A percentile compares a stretch with the other conserved stretches of the same genome.
Conservation (phyloP, 2,113 vertebrate genomes). For the Heterotilapia buettikoferi region DNA sequence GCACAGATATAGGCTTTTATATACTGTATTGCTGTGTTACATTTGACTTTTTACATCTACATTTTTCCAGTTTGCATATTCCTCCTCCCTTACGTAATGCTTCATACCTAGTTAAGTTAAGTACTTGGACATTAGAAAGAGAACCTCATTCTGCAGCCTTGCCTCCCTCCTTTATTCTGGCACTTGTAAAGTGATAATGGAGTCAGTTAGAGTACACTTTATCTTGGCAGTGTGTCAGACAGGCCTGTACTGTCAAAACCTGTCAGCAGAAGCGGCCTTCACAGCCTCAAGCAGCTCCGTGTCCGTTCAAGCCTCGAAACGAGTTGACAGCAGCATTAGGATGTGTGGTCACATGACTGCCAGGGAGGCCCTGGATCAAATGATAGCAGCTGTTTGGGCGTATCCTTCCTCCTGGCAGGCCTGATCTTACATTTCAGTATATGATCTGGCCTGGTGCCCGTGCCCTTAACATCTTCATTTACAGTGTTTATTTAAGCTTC, state of each 20-base stretch:
- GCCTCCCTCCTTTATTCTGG: not conserved
- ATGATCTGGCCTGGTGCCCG: not conserved
- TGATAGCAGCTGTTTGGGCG: constrained; percentile 21
- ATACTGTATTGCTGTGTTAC: accelerated
- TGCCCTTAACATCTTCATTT: not conserved
- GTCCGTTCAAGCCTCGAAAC: not conserved
- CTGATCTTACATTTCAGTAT: not conserved
- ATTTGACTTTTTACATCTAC: not conserved
- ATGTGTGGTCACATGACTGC: not conserved
- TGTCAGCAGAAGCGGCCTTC: not conserved
- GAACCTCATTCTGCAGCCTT: not conserved
- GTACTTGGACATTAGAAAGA: not conserved
- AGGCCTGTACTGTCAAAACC: constrained; percentile 1
- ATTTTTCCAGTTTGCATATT: not conserved
- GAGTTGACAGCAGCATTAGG: not conserved
- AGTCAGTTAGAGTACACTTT: constrained; percentile 14
- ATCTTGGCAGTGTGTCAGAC: constrained; percentile 22
- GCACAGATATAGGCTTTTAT: not conserved
- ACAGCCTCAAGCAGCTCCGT: not conserved
- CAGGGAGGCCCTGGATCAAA: not conserved
- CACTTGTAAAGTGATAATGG: constrained; percentile 23
- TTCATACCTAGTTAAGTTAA: not conserved
- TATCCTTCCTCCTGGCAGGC: not conserved
- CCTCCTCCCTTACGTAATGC: not conserved
- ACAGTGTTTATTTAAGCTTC: not conserved